Base-by-base conservation (phyloP, 1,140 invertebrate species). In the Mya arenaria region DNA sequence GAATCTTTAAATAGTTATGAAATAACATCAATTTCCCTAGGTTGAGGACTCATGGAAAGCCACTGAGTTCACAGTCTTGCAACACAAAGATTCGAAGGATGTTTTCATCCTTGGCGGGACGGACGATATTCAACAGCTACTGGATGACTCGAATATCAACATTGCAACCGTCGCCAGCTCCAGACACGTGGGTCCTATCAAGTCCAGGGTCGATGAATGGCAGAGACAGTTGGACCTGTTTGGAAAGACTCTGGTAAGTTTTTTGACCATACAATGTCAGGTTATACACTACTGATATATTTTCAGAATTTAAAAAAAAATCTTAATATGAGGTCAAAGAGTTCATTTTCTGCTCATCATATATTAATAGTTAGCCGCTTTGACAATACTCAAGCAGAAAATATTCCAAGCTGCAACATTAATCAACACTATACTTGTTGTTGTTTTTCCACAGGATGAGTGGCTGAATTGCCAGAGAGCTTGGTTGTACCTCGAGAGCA, bases 401-500 rank as follows among this genome's bases (percentile, higher is more conserved):
- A n/a, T n/a, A n/a, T n/a, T n/a, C n/a, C n/a, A n/a, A n/a, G n/a
- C n/a, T 25, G n/a, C 19, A 23, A n/a, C 2, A 30, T 30, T 25
- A 60, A 17, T 10, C 25, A 1, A 62, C 36, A 37, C 25, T n/a
- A n/a, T n/a, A n/a, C n/a, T n/a, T 25, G 30, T 0, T 52, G 23
- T 44, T 60, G 8, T 58, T 15, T 65, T 71, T 60, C 83, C 92
- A 48, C 87, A 96, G 96, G 96, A 97, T 91, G 96, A 96, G 90
- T 98, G 97, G 97, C 94, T 95, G 88, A 94, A 94, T 60, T 97
- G 96, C 87, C 97, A 98, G 91, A 95, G 96, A 85, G 96, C 95
- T 30, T 98, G 97, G 97, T 93, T 97, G 17, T 97, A 98, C 87
- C 91, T 98, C 69, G 96, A 98, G 91, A 96, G 96, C 4, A 97